Evolutionary conservation across 2,797 vertebrate species (phyloP).

Genomic region (Hoplostethus atlanticus): DNA sequence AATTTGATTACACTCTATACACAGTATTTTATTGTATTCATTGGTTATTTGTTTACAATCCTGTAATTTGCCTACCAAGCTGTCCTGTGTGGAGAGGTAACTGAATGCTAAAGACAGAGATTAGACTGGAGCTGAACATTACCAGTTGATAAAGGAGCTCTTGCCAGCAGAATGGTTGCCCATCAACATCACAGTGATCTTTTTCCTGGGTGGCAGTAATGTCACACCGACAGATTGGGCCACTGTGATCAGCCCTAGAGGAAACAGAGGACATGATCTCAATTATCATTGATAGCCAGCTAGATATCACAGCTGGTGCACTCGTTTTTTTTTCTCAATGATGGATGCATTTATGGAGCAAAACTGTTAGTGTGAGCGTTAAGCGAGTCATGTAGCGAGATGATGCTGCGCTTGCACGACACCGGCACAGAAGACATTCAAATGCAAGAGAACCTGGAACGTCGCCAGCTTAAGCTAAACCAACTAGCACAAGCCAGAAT

Average conservation of each 20-base stretch:
- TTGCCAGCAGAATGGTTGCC: slow-evolving; percentile 92
- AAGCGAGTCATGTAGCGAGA: neutral
- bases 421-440: neutral
- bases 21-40: neutral
- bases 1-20: no score
- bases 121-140: slow-evolving; percentile 16
- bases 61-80: neutral
- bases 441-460: no score
- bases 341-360: no score
- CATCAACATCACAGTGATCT: slow-evolving; percentile 90
- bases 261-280: neutral
- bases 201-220: slow-evolving; percentile 87
- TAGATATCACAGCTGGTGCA: neutral
- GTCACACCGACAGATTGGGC: slow-evolving; percentile 85
- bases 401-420: neutral
- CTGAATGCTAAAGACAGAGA: neutral
- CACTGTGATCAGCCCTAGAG: slow-evolving; percentile 84
- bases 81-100: neutral
- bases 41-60: neutral
- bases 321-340: neutral
- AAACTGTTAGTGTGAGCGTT: neutral
- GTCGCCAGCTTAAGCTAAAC: no score
- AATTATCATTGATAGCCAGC: neutral
- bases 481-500: no score
- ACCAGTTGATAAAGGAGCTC: slow-evolving; percentile 93